Evolutionary conservation across 2,797 vertebrate species (phyloP).

Genomic region (Tamandua tetradactyla): DNA sequence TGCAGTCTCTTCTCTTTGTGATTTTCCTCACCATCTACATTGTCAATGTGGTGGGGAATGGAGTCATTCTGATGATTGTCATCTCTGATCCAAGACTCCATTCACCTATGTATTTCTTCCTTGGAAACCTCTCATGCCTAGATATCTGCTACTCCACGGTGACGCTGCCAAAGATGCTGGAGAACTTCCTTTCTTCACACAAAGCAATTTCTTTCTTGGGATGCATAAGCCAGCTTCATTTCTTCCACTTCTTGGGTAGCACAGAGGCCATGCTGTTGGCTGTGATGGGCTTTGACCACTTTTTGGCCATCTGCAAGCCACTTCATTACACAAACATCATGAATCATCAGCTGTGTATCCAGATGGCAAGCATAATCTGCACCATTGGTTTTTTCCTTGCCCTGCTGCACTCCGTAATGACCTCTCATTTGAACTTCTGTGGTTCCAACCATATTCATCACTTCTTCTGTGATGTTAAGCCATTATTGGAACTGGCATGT

Average conservation of each 20-base stretch:
- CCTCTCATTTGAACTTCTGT: slow-evolving; percentile 61
- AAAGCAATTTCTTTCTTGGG: slow-evolving; percentile 43
- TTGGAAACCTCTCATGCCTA: slow-evolving; percentile 72
- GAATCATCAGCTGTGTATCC: slow-evolving; percentile 26
- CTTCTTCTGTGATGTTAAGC: slow-evolving; percentile 26
- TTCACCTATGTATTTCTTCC: slow-evolving; percentile 73
- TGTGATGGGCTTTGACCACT: slow-evolving; percentile 67
- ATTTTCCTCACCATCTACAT: too few species aligned
- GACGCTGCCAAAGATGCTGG: slow-evolving; percentile 74
- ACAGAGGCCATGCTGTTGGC: slow-evolving; percentile 67
- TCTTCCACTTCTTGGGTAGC: slow-evolving; percentile 70
- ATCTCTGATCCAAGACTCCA: slow-evolving; percentile 62
- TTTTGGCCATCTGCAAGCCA: slow-evolving; percentile 71
- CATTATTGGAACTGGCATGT: slow-evolving; percentile 71
- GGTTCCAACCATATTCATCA: neutral
- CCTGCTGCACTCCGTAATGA: slow-evolving; percentile 65
- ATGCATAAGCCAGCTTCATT: slow-evolving; percentile 72
- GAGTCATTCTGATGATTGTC: too few species aligned
- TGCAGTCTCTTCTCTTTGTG: slow-evolving; percentile 56
- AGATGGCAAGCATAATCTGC: slow-evolving; percentile 27
- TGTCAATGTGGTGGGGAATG: too few species aligned
- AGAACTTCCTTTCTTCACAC: slow-evolving; percentile 51
- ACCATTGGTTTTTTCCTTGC: slow-evolving; percentile 59
- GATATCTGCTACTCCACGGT: slow-evolving; percentile 72
- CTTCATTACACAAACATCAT: slow-evolving; percentile 63